Percentiles rank a stretch among this genome's conserved stretches.
Evolutionary conservation across 1,140 invertebrate species (phyloP).

Genomic region (Brachionus paranguensis): DNA sequence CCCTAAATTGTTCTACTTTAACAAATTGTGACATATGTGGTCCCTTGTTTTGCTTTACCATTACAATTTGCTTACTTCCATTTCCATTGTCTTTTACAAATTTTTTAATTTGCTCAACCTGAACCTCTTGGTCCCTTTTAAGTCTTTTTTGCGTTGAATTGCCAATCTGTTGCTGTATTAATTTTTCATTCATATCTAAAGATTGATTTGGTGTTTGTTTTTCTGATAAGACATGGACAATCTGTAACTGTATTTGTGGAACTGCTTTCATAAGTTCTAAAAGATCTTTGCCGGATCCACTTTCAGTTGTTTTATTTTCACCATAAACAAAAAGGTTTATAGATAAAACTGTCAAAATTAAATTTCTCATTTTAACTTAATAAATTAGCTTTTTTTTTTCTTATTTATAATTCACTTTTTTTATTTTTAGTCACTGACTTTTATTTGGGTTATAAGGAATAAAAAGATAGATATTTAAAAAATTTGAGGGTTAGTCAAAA

Average conservation of each 20-base stretch:
- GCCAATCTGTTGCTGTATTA: neutral
- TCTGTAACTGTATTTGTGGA: neutral
- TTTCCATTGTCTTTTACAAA: neutral
- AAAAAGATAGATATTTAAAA: too few relatives aligned
- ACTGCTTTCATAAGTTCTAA: neutral
- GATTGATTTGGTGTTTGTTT: neutral
- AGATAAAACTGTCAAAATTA: too few relatives aligned
- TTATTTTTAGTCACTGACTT: too few relatives aligned
- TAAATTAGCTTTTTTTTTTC: too few relatives aligned
- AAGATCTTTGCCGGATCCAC: neutral
- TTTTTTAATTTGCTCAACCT: neutral
- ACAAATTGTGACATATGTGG: neutral
- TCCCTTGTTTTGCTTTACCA: neutral
- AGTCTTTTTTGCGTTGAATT: neutral
- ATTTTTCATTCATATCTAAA: too few relatives aligned
- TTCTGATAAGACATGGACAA: neutral
- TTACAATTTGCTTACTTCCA: neutral
- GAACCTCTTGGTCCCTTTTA: neutral
- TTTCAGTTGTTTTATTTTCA: too few relatives aligned
- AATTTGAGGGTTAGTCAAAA: too few relatives aligned
- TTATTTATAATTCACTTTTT: too few relatives aligned
- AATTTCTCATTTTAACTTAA: too few relatives aligned
- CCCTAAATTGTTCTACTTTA: neutral
- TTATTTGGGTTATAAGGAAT: too few relatives aligned
- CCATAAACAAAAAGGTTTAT: too few relatives aligned